phyloP scores from a whole-genome alignment of 1,140 invertebrate species.

The Pseudobourletiella spinata region DNA sequence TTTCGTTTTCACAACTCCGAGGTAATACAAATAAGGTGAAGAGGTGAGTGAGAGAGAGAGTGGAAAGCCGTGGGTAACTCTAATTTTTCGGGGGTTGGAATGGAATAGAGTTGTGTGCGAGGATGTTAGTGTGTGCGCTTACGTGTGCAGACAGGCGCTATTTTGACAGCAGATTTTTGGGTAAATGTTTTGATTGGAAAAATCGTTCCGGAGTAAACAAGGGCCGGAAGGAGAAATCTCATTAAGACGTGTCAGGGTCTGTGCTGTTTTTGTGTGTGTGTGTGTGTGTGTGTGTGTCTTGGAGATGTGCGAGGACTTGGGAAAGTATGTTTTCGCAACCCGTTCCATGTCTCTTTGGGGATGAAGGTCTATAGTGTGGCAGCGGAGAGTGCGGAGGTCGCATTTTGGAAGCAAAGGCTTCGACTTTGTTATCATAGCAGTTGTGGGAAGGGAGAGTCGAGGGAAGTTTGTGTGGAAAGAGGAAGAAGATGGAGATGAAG shows the following conservation, averaged over 20 bases:
- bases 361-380: not conserved
- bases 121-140: too few species aligned
- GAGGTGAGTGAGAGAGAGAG: not conserved
- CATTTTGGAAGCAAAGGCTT: not conserved
- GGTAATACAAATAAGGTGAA: too few species aligned
- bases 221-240: slow-evolving; percentile 35
- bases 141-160: slow-evolving; percentile 8
- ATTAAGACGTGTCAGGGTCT: slow-evolving; percentile 35
- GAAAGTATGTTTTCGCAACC: slow-evolving; percentile 18
- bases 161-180: slow-evolving; percentile 34
- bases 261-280: too few species aligned
- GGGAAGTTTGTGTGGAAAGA: not conserved
- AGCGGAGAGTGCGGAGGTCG: not conserved
- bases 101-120: too few species aligned
- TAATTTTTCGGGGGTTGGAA: too few species aligned
- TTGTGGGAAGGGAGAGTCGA: not conserved
- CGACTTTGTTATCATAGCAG: not conserved
- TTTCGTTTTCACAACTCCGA: too few species aligned
- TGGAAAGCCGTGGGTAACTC: too few species aligned
- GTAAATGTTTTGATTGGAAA: slow-evolving; percentile 36
- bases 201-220: slow-evolving; percentile 33
- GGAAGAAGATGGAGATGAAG: not conserved
- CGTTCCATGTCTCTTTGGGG: too few species aligned
- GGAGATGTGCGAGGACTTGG: slow-evolving; percentile 19
- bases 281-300: too few species aligned